Evolutionary conservation across 2,888 invertebrate genomes (phyloP), one percentile per base, ranked within the genome.

Genomic region (Aleiodes leptofemur): DNA sequence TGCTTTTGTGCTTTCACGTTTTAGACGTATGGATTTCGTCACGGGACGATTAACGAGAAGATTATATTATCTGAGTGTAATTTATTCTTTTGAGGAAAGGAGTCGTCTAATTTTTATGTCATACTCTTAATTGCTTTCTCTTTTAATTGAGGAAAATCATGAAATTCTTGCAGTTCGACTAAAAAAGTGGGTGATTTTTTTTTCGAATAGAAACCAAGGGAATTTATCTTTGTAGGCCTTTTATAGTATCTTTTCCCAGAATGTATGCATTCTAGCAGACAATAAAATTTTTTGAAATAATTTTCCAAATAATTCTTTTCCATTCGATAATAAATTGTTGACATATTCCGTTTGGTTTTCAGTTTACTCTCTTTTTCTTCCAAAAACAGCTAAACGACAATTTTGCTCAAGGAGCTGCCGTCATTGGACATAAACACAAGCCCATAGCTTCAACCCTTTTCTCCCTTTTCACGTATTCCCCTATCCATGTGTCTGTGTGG

Each of bases 381-480:
- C 13, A 29, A 9, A 29, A 23, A 56, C 29, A 56, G 11, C 8
- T 16, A 56, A 56, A 23, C 56, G 56, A 56, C 56, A 55, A 16
- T 14, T n/a, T 11, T 16, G 56, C 56, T 29, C 56, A 56, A 16
- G 23, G 9, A 56, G 23, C 56, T 14, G 16, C 56, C 56, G 56
- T 56, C 56, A 56, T 56, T 56, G 56, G 53, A 56, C 70, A 74
- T 70, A 74, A 74, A 74, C 71, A 74, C 56, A 57, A 70, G 57
- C 7, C 56, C 70, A 66, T 53, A 61, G 66, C 68, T 68, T 43
- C 71, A 69, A 34, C 69, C 73, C 68, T 14, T 53, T 50, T 48
- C 66, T 53, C 43, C 51, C 69, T 53, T 61, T 77, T 48, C 69
- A 59, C 73, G 73, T 80, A 76, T 8, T 9, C 31, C 13, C 68